A percentile compares a stretch with the other conserved stretches of the same genome.
Conservation (phyloP, 2,113 vertebrate genomes). For the Coptodon bakossiorum region DNA sequence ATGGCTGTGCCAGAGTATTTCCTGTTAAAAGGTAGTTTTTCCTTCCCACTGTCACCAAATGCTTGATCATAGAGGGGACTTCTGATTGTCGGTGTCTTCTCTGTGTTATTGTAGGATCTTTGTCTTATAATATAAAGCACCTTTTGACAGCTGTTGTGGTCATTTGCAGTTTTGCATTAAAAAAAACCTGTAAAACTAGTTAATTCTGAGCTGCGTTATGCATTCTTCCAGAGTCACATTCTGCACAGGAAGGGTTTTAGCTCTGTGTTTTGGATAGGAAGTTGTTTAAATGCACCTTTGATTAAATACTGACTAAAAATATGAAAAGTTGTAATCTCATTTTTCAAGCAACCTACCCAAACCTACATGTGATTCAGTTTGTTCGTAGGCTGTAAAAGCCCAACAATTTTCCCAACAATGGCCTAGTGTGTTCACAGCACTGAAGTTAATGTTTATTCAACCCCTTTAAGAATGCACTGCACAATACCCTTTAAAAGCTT, state of each 20-base stretch:
- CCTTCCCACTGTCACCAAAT: not conserved
- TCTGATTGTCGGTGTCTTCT: not conserved
- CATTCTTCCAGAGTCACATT: not conserved
- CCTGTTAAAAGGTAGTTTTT: not conserved
- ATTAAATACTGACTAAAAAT: not conserved
- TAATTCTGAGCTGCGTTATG: not conserved
- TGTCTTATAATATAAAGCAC: not conserved
- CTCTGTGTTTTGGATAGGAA: not conserved
- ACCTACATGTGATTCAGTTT: not conserved
- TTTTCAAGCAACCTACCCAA: not conserved
- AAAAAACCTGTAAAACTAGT: not conserved
- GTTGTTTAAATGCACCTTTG: not conserved
- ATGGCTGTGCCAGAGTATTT: not conserved
- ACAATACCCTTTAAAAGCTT: not conserved
- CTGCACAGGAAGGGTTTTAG: not conserved
- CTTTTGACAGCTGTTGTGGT: not conserved
- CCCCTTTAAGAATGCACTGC: not conserved
- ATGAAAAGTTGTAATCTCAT: not conserved
- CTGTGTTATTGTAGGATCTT: not conserved
- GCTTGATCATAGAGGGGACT: not conserved
- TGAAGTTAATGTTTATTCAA: not conserved
- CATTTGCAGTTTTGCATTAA: not conserved
- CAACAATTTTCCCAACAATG: not conserved
- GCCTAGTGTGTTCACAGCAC: not conserved
- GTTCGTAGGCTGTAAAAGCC: fast-evolving